Base-by-base conservation (phyloP, 2,888 invertebrate species). In the Netelia inedita region DNA sequence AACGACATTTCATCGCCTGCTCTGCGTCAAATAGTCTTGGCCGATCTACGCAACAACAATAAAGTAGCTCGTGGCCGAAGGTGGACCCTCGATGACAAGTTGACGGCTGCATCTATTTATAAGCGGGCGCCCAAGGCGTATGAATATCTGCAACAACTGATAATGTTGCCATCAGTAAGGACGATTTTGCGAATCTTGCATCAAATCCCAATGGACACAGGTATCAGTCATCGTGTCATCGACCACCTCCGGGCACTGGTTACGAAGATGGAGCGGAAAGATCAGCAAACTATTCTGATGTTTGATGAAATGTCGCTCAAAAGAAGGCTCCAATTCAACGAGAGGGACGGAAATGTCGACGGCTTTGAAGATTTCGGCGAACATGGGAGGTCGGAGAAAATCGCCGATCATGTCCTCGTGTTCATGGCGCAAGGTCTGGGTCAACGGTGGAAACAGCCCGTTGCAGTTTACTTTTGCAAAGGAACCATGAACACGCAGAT, bases 261-360 rank as follows among this genome's bases (percentile, higher is more conserved):
- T 10, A n/a, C 23, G 6, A 53, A 46, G 16, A 63, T 63, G 74
- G 1, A 9, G 11, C 0, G 11, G 2, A n/a, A 50, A 10, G 61
- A 71, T 10, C 11, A 9, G 2, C 14, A 61, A 35, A 63, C 63
- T n/a, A 59, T 79, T 9, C 6, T 79, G 0, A 59, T 72, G 35
- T 71, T 71, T 23, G 71, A 79, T 23, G 71, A 79, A 79, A 72
- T 79, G n/a, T 14, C 59, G 2, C 21, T 79, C 1, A 79, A 79
- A 10, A 63, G 55, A 28, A 14, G 79, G 11, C 23, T 79, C 1
- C 23, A 21, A 1, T 71, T 46, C 14, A 69, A 65, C 53, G 61
- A 79, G 14, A 14, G 5, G 2, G 50, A n/a, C 2, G 71, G 63
- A 2, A 14, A 14, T 6, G 65, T 79, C 11, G 57, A 53, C 11